A percentile compares a stretch with the other conserved stretches of the same genome.
Conservation (phyloP, 2,797 vertebrate species). For the Mus caroli region DNA sequence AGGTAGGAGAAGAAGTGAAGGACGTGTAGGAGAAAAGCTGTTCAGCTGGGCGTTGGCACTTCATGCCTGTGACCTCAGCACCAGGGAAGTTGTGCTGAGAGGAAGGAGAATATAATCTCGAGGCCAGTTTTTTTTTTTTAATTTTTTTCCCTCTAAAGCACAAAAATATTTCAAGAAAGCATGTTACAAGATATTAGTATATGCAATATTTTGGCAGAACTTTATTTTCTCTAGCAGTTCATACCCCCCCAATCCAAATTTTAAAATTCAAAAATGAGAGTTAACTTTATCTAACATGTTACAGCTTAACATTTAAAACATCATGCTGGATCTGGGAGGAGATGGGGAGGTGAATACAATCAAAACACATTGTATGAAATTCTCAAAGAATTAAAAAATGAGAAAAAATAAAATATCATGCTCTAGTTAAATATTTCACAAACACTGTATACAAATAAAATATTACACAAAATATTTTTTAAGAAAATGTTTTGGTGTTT, state of each 20-base stretch:
- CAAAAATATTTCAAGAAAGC: conserved; percentile 71
- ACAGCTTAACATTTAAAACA: conserved; percentile 89
- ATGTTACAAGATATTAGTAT: conserved; percentile 2
- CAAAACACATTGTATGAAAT: background rate
- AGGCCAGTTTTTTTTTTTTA: no score
- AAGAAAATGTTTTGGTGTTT: conserved; percentile 91
- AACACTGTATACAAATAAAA: conserved; percentile 91
- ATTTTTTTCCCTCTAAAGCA: conserved; percentile 75
- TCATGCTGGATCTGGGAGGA: conserved; percentile 81
- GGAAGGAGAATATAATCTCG: background rate
- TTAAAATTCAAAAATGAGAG: conserved; percentile 89
- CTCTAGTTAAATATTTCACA: conserved; percentile 90
- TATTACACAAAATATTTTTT: conserved; percentile 90
- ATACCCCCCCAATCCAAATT: conserved; percentile 72
- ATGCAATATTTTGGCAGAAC: conserved; percentile 66
- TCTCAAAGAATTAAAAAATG: background rate
- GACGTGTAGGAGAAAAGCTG: conserved; percentile 34
- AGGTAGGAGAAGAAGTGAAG: background rate
- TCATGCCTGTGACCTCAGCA: background rate
- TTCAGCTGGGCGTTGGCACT: background rate
- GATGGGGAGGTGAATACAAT: background rate
- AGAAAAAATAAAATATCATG: conserved; percentile 85
- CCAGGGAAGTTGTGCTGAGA: background rate
- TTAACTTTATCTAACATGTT: conserved; percentile 88
- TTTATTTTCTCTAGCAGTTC: conserved; percentile 48